These are phyloP conservation scores for Zonotrichia albicollis DNA, from an alignment of 2,797 vertebrate species.

Conservation along the genomic window DNA sequence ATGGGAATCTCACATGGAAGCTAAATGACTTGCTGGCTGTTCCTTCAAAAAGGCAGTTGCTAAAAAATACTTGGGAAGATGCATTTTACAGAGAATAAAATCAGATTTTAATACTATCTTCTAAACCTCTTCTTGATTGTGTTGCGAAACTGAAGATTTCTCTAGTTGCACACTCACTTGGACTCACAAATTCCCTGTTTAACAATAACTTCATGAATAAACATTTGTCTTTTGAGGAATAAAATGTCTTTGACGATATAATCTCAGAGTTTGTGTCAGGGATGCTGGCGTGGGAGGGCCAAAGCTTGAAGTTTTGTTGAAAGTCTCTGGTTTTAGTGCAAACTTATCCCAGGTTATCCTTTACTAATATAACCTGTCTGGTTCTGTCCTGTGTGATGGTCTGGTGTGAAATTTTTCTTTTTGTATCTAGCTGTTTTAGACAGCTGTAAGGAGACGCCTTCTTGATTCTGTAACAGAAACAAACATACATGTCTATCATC, in stretches of 20 bases:
- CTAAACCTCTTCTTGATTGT: not conserved
- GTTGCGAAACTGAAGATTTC: not conserved
- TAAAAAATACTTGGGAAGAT: not conserved
- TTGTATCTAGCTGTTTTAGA: not conserved
- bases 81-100: not conserved
- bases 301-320: not conserved
- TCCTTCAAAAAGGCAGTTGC: not conserved
- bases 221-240: not conserved
- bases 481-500: not conserved
- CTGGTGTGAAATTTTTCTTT: not conserved
- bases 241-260: not conserved
- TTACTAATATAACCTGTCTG: not conserved
- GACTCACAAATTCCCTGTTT: not conserved
- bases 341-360: not conserved
- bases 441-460: not conserved
- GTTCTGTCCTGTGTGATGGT: not conserved
- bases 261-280: not conserved
- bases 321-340: not conserved
- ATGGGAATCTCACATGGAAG: not conserved
- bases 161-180: not conserved
- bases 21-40: constrained; percentile 19
- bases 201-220: not conserved
- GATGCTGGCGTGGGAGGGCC: not conserved
- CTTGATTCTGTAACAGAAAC: not conserved
- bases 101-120: not conserved